Evolutionary conservation across 2,797 vertebrate species (phyloP).

Genomic region (Pseudocheirus occidentalis): DNA sequence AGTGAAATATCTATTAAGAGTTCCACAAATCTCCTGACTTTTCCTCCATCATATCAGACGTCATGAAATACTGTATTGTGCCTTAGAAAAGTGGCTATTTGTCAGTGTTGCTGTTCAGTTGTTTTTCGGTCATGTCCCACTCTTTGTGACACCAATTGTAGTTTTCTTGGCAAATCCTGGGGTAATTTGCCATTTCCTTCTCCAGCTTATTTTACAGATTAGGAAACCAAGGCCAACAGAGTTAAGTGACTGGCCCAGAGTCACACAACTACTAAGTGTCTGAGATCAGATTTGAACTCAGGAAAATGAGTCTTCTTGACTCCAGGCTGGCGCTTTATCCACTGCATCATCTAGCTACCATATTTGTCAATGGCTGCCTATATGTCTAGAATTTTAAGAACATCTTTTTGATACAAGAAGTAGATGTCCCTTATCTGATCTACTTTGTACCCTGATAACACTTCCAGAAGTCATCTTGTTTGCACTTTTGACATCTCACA

Average conservation of each 20-base stretch:
- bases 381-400: background rate
- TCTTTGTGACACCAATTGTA: background rate
- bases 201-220: background rate
- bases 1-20: too few species aligned
- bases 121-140: too few species aligned
- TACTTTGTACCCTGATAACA: background rate
- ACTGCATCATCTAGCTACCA: background rate
- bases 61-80: too few species aligned
- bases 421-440: background rate
- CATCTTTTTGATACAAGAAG: background rate
- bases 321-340: too few species aligned
- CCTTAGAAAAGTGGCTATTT: too few species aligned
- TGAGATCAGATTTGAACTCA: too few species aligned
- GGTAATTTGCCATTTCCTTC: background rate
- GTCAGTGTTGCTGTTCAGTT: too few species aligned
- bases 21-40: too few species aligned
- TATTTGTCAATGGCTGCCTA: background rate
- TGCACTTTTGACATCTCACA: background rate
- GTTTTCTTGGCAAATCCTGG: background rate
- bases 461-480: background rate
- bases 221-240: background rate
- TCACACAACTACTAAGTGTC: background rate
- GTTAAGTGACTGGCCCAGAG: too few species aligned
- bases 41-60: too few species aligned
- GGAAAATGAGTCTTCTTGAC: too few species aligned